These are phyloP conservation scores for Morinoia aosen DNA, from an alignment of 2,888 invertebrate species.

Conservation along the genomic window DNA sequence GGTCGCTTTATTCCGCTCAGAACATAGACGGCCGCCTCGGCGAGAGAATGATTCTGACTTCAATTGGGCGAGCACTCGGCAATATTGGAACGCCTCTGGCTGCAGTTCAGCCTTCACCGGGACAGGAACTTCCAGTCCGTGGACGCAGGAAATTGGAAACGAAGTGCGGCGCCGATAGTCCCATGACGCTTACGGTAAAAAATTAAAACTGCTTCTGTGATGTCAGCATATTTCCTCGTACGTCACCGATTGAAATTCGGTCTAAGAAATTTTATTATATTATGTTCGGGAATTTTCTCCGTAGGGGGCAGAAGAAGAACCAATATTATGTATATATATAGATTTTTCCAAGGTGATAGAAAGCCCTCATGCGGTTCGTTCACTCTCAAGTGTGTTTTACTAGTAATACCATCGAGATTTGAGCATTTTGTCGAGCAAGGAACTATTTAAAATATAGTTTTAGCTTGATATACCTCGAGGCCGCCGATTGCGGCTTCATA, in stretches of 20 bases:
- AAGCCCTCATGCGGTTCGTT: no score
- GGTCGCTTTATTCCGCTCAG: not conserved
- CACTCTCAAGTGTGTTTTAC: no score
- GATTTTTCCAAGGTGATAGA: no score
- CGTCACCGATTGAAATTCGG: not conserved
- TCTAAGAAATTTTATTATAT: not conserved
- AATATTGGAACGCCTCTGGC: not conserved
- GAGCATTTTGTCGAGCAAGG: no score
- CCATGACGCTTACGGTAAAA: not conserved
- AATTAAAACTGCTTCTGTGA: not conserved
- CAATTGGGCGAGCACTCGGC: slow-evolving; percentile 2
- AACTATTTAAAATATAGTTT: no score
- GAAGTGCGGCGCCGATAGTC: not conserved
- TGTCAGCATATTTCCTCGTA: not conserved
- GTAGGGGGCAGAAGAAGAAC: not conserved
- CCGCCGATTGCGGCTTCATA: no score
- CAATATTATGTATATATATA: not conserved
- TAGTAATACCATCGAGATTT: no score
- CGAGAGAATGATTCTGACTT: not conserved
- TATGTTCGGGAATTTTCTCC: not conserved
- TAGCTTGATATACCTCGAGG: no score
- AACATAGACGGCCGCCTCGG: not conserved
- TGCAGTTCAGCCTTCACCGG: not conserved
- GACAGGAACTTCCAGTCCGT: not conserved
- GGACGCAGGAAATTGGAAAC: not conserved